Conservation (phyloP, 2,888 invertebrate species). For the Tipula unca region DNA sequence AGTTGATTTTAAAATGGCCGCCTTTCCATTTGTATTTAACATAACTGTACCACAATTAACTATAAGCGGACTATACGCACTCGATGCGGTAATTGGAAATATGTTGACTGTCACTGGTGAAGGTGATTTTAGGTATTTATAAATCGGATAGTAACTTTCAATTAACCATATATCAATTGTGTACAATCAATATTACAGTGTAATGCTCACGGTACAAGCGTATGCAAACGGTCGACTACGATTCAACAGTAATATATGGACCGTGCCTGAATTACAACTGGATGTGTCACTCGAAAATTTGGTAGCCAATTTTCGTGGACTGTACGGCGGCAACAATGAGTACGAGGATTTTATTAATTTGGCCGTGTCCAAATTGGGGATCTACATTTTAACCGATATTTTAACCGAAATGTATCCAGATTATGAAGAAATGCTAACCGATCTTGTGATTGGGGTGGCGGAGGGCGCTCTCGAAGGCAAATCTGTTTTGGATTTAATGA, state of each 20-base stretch:
- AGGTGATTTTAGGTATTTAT: neutral
- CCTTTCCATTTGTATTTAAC: neutral
- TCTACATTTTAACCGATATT: neutral
- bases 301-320: neutral
- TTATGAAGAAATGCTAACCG: neutral
- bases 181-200: neutral
- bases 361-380: neutral
- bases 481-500: neutral
- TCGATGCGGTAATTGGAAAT: neutral
- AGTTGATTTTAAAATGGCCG: neutral
- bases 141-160: neutral
- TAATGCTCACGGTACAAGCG: neutral
- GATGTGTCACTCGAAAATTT: neutral
- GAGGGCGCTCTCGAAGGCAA: neutral
- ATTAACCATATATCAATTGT: too few relatives aligned
- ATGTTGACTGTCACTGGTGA: neutral
- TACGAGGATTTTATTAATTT: slow-evolving; percentile 16
- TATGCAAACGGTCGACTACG: neutral
- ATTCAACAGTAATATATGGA: neutral
- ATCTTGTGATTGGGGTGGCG: neutral
- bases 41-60: neutral
- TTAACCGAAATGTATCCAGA: neutral
- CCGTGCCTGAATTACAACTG: neutral
- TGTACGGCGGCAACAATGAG: neutral
- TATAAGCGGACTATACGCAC: neutral